phyloP scores from a whole-genome alignment of 2,888 invertebrate species.

The Aradus depressus region DNA sequence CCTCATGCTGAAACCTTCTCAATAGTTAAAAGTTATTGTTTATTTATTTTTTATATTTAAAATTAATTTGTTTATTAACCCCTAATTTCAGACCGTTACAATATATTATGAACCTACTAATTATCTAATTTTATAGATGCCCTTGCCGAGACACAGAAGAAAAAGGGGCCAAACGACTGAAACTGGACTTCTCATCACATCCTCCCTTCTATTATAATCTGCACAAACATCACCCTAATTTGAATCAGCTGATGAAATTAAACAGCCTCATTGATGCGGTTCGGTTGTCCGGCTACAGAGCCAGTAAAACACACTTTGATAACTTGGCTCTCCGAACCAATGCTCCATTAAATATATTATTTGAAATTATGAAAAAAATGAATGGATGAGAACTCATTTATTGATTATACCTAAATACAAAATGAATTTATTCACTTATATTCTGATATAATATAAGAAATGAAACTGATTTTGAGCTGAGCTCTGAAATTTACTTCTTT shows the following conservation, averaged over 20 bases:
- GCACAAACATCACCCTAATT: conserved; percentile 32
- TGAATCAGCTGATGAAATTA: conserved; percentile 30
- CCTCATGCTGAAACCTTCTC: too few relatives aligned
- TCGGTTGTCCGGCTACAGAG: conserved; percentile 29
- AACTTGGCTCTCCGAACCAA: conserved; percentile 33
- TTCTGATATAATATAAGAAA: too few relatives aligned
- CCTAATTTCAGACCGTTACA: too few relatives aligned
- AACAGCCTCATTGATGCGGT: conserved; percentile 31
- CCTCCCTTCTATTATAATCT: conserved; percentile 34
- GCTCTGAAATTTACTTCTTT: too few relatives aligned
- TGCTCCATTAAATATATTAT: conserved; percentile 26
- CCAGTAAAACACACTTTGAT: conserved; percentile 34
- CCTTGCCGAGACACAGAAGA: conserved; percentile 9
- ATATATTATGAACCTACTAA: too few relatives aligned
- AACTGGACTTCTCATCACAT: conserved; percentile 15
- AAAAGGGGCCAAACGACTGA: conserved; percentile 8
- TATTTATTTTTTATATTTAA: too few relatives aligned
- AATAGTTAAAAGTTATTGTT: too few relatives aligned
- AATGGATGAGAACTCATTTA: too few relatives aligned
- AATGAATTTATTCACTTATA: too few relatives aligned
- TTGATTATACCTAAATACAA: too few relatives aligned
- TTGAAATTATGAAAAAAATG: conserved; percentile 15
- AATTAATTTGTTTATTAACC: too few relatives aligned
- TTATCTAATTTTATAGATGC: conserved; percentile 20
- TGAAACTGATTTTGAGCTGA: too few relatives aligned